Evolutionary conservation across 1,140 invertebrate species (phyloP).

Genomic region (Cydia pomonella): DNA sequence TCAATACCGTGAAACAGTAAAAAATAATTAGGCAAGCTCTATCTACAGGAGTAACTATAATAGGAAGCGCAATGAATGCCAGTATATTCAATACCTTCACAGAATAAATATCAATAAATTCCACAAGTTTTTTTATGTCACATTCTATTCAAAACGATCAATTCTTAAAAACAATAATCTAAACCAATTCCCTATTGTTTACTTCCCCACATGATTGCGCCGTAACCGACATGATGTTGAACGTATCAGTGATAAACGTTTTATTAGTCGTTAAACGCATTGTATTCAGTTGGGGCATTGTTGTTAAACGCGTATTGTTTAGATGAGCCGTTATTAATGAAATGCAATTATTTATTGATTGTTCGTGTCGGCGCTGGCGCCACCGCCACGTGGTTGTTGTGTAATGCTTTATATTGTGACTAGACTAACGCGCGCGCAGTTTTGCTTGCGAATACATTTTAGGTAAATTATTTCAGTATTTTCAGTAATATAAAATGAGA

Average conservation of each 20-base stretch:
- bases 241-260: constrained; percentile 14
- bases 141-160: not conserved
- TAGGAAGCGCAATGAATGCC: not conserved
- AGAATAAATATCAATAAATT: not conserved
- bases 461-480: too few species aligned
- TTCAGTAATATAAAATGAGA: too few species aligned
- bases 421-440: not conserved
- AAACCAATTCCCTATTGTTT: not conserved
- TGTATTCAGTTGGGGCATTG: not conserved
- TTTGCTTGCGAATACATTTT: not conserved
- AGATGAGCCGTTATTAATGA: constrained; percentile 24
- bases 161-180: not conserved
- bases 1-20: too few species aligned
- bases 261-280: constrained; percentile 3
- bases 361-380: not conserved
- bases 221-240: not conserved
- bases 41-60: not conserved
- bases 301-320: not conserved
- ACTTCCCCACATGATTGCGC: not conserved
- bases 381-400: not conserved
- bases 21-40: too few species aligned
- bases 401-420: not conserved
- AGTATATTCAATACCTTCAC: not conserved
- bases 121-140: not conserved
- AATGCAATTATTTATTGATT: constrained; percentile 27